Evolutionary conservation across 2,888 invertebrate species (phyloP).

Genomic region (Drosophila recens): DNA sequence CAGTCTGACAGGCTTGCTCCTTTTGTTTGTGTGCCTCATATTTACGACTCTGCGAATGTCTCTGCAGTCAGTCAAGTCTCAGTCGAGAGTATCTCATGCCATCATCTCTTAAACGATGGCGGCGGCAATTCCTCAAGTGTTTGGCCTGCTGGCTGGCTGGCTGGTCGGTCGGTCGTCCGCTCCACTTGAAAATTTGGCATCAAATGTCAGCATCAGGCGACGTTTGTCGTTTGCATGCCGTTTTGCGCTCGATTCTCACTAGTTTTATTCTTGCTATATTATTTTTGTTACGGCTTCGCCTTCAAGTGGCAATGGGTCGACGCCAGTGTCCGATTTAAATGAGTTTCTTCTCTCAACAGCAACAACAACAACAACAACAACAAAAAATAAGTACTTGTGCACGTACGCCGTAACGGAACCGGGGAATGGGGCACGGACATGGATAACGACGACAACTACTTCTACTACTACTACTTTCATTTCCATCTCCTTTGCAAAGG

Average conservation of each 20-base stretch:
- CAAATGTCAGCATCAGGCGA: conserved; percentile 77
- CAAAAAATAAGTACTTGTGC: conserved; percentile 72
- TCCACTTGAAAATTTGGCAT: conserved; percentile 82
- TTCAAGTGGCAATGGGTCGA: conserved; percentile 60
- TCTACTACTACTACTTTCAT: conserved; percentile 57
- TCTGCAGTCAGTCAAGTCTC: conserved; percentile 28
- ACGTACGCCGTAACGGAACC: conserved; percentile 65
- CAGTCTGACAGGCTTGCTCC: conserved; percentile 31
- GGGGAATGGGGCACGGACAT: conserved; percentile 46
- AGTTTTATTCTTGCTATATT: conserved; percentile 32
- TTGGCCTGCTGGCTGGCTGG: conserved; percentile 59
- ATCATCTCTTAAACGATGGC: conserved; percentile 78
- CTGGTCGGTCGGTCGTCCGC: conserved; percentile 23
- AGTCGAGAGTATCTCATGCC: conserved; percentile 73
- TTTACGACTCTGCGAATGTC: conserved; percentile 68
- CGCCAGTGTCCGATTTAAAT: conserved; percentile 73
- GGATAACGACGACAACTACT: conserved; percentile 53
- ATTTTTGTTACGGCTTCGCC: conserved; percentile 17
- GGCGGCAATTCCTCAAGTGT: conserved; percentile 81
- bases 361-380: conserved; percentile 27
- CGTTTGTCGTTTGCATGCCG: conserved; percentile 76
- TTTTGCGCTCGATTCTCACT: conserved; percentile 76
- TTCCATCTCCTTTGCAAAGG: conserved; percentile 52
- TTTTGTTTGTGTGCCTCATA: conserved; percentile 79
- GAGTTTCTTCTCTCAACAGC: conserved; percentile 63